Base-by-base conservation (phyloP, 2,888 invertebrate species). In the Ecdyonurus torrentis region DNA sequence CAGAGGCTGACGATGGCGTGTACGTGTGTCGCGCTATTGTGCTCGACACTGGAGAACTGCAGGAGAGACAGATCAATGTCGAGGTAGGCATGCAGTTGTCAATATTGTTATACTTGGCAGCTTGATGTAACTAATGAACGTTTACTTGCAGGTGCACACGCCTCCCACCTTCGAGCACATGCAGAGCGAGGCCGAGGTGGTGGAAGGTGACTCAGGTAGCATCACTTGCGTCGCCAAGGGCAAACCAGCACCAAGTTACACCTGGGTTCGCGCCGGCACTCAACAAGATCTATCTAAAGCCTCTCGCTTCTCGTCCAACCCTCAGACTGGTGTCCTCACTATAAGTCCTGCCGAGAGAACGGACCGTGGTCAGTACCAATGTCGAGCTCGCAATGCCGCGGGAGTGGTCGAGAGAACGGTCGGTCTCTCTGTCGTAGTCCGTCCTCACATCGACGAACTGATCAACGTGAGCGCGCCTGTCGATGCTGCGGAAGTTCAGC, bases 11-110 rank as follows among this genome's bases (percentile, higher is more conserved):
- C 70, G 92, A 92, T 71, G 93, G 92, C 1, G 80, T 85, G 10
- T 93, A 93, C 72, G 88, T 85, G 2, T 93, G 93, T 71, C 82
- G 90, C 59, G 93, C 92, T n/a, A 84, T 88, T 53, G 92, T 92
- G 0, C 81, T 85, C 20, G 81, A 82, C 66, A 89, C 91, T 52
- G 93, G 92, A 53, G 86, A 90, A 72, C 79, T 90, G 2, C 80
- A 84, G 61, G 86, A 86, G 68, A 82, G 86, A 65, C 81, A 83
- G 69, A 93, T 93, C 67, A 86, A 85, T 73, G 85, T 93, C 10
- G 87, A 88, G 79, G 88, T 89, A 74, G 69, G 67, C 58, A 24
- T 25, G 15, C 0, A 24, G 20, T 37, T 18, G 7, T 22, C 2
- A 18, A 52, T 1, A 7, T 19, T 1, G n/a, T 60, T 25, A 3